Evolutionary conservation across 2,113 vertebrate genomes (phyloP).

Genomic region (Calonectris borealis): DNA sequence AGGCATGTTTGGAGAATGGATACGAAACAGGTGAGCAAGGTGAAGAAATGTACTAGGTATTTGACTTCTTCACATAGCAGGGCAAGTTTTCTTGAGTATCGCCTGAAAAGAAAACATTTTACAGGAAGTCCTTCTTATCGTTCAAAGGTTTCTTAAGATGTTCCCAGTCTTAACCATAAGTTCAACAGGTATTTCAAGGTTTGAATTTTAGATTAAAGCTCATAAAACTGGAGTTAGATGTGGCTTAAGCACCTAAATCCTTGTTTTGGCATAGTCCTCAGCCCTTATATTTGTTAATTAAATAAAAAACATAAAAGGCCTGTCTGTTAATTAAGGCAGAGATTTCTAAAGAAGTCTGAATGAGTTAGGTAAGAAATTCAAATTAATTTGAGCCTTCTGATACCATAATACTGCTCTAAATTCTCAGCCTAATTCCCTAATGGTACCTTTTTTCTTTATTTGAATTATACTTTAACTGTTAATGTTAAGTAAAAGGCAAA

Average conservation of each 20-base stretch:
- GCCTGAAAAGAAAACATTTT: not conserved
- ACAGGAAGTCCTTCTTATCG: not conserved
- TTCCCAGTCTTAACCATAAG: not conserved
- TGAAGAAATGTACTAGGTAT: not conserved
- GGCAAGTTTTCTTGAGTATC: not conserved
- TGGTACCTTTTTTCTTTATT: not conserved
- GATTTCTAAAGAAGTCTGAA: not conserved
- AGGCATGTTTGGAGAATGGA: not conserved
- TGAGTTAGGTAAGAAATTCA: not conserved
- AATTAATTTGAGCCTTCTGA: not conserved
- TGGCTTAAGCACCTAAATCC: not conserved
- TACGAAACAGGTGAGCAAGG: not conserved
- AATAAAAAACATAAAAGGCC: not conserved
- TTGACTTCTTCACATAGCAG: not conserved
- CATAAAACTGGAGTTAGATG: not conserved
- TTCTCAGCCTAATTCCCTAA: not conserved
- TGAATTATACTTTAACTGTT: not conserved
- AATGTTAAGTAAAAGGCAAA: not conserved
- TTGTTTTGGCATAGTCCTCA: not conserved
- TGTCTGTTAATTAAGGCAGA: not conserved
- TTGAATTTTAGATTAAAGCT: not conserved
- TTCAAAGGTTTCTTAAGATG: not conserved
- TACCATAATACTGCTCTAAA: not conserved
- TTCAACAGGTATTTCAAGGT: not conserved
- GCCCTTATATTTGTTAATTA: not conserved